Evolutionary conservation across 2,113 vertebrate species (phyloP).

Genomic region (Leuciscus idus): DNA sequence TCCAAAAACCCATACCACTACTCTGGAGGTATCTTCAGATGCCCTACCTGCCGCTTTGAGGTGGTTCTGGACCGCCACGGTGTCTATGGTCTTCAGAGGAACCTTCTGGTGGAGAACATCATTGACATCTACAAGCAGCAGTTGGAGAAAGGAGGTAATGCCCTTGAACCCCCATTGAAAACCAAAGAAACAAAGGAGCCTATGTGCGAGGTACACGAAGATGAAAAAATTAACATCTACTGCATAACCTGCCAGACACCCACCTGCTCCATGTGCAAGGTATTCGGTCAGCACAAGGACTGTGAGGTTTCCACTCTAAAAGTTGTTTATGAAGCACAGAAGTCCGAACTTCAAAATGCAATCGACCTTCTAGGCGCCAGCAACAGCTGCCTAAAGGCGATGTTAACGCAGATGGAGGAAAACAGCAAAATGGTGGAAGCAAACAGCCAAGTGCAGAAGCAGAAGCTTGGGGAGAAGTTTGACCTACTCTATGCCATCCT

Average conservation of each 20-base stretch:
- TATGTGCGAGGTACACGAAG: slow-evolving; percentile 87
- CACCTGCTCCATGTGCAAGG: slow-evolving; percentile 93
- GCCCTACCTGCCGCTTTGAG: slow-evolving; percentile 89
- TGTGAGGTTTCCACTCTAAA: slow-evolving; percentile 86
- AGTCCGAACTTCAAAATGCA: slow-evolving; percentile 70
- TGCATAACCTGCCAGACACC: slow-evolving; percentile 88
- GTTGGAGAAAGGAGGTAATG: slow-evolving; percentile 52
- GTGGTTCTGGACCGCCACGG: slow-evolving; percentile 91
- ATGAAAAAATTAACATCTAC: slow-evolving; percentile 92
- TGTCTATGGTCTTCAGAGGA: slow-evolving; percentile 89
- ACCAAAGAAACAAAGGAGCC: slow-evolving; percentile 77
- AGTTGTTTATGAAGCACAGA: slow-evolving; percentile 83
- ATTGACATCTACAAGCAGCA: slow-evolving; percentile 91
- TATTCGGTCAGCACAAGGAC: slow-evolving; percentile 88
- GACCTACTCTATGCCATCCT: slow-evolving; percentile 78
- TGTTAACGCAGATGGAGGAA: slow-evolving; percentile 64
- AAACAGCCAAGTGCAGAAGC: slow-evolving; percentile 80
- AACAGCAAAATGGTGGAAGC: slow-evolving; percentile 72
- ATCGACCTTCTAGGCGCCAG: slow-evolving; percentile 66
- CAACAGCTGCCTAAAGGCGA: slow-evolving; percentile 63
- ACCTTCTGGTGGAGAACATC: slow-evolving; percentile 92
- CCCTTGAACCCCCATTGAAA: slow-evolving; percentile 71
- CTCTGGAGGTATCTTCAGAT: slow-evolving; percentile 87
- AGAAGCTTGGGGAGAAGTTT: slow-evolving; percentile 79
- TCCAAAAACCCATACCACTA: slow-evolving; percentile 72